Conservation (phyloP, 2,888 invertebrate genomes). For the Strigamia maritima region DNA sequence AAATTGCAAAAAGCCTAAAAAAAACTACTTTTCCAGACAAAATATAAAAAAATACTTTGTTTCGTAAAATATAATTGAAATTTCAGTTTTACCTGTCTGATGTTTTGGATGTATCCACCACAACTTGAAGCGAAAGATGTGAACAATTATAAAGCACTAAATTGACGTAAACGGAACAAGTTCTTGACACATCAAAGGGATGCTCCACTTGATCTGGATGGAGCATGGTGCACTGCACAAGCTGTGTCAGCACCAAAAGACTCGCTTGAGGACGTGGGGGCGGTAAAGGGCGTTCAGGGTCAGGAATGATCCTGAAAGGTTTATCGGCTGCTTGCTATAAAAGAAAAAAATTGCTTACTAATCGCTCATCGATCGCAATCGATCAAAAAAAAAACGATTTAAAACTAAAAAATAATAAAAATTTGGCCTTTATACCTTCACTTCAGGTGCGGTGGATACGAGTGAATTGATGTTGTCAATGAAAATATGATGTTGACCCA, state of each 20-base stretch:
- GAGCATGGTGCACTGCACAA: constrained; percentile 61
- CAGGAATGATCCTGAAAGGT: constrained; percentile 51
- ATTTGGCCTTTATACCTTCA: constrained; percentile 46
- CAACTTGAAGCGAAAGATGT: constrained; percentile 11
- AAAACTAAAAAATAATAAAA: too few relatives aligned
- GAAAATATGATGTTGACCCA: constrained; percentile 69
- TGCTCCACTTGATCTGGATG: constrained; percentile 62
- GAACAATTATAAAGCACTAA: constrained; percentile 31
- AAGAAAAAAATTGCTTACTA: not conserved
- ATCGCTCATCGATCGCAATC: not conserved
- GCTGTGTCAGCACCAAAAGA: constrained; percentile 54
- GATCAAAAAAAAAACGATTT: too few relatives aligned
- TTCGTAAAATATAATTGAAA: not conserved
- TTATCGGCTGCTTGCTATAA: constrained; percentile 15
- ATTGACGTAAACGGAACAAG: not conserved
- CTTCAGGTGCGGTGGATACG: constrained; percentile 55
- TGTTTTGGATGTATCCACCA: constrained; percentile 17
- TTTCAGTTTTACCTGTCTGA: constrained; percentile 14
- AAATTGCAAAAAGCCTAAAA: not conserved
- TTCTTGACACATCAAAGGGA: constrained; percentile 56
- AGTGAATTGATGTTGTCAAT: constrained; percentile 61
- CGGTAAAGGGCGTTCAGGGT: constrained; percentile 45
- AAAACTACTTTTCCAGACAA: not conserved
- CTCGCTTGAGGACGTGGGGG: constrained; percentile 46
- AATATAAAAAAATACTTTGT: not conserved